Conservation (phyloP, 2,113 vertebrate species). For the Boleophthalmus pectinirostris region DNA sequence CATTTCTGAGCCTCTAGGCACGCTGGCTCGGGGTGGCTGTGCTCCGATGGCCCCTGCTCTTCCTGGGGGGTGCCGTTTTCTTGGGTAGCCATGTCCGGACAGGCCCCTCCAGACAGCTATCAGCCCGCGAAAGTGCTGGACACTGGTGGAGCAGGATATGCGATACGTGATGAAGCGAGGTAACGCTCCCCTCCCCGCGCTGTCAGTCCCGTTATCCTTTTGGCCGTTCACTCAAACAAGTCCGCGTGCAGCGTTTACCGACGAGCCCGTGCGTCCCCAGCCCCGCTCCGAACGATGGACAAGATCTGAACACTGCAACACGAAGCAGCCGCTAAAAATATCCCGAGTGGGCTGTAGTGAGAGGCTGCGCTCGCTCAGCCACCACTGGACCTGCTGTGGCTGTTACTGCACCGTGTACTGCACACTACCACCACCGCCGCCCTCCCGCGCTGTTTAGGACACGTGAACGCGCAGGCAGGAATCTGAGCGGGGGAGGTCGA, state of each 20-base stretch:
- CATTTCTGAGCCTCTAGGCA: slow-evolving; percentile 90
- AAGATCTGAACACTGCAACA: slow-evolving; percentile 54
- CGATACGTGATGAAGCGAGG: slow-evolving; percentile 11
- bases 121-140: slow-evolving; percentile 11
- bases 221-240: background rate
- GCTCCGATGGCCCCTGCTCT: slow-evolving; percentile 51
- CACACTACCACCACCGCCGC: background rate
- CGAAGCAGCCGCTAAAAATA: slow-evolving; percentile 82
- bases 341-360: slow-evolving; percentile 30
- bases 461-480: slow-evolving; percentile 66
- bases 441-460: slow-evolving; percentile 38
- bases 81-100: slow-evolving; percentile 82
- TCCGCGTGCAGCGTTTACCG: slow-evolving; percentile 14
- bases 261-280: background rate
- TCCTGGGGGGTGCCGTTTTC: slow-evolving; percentile 25
- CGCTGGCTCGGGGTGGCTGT: slow-evolving; percentile 80
- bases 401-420: background rate
- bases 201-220: slow-evolving; percentile 38
- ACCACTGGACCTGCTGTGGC: background rate
- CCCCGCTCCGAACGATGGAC: slow-evolving; percentile 37
- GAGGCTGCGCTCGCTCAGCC: slow-evolving; percentile 6
- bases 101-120: background rate
- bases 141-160: slow-evolving; percentile 3
- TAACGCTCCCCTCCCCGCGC: slow-evolving; percentile 13
- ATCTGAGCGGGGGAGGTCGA: slow-evolving; percentile 54